Conservation (phyloP, 2,797 vertebrate species). For the Amazona finschi region DNA sequence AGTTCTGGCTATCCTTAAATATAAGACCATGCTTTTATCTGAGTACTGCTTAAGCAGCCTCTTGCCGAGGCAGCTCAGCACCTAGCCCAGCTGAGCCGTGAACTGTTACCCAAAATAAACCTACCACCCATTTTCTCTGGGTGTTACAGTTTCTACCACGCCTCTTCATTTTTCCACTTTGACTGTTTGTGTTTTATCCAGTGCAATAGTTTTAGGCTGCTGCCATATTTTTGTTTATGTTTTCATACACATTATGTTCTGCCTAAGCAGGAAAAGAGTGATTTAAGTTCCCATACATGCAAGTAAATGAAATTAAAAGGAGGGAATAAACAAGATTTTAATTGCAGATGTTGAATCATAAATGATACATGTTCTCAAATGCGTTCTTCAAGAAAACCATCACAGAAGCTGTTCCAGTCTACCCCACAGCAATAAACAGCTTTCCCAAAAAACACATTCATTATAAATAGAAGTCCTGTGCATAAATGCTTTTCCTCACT, state of each 20-base stretch:
- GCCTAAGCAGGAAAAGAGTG: slow-evolving; percentile 43
- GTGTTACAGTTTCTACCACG: slow-evolving; percentile 20
- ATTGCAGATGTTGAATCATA: slow-evolving; percentile 29
- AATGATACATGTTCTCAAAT: slow-evolving; percentile 11
- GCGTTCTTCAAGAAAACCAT: background rate
- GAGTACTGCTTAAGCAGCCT: background rate
- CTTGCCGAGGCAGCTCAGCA: background rate
- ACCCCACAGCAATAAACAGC: background rate
- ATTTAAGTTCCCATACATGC: slow-evolving; percentile 29
- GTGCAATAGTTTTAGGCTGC: slow-evolving; percentile 49
- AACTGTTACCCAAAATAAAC: slow-evolving; percentile 34
- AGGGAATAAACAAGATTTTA: slow-evolving; percentile 37
- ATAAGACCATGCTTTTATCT: background rate
- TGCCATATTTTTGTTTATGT: slow-evolving; percentile 1
- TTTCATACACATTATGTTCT: background rate
- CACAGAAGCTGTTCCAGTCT: background rate
- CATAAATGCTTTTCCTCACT: background rate
- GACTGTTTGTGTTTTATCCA: slow-evolving; percentile 38
- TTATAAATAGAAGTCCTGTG: background rate
- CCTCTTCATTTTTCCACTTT: slow-evolving; percentile 43
- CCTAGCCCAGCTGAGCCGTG: background rate
- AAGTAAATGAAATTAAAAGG: slow-evolving; percentile 35
- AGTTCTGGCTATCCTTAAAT: background rate
- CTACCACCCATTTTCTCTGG: background rate
- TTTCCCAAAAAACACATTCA: background rate